A percentile compares a stretch with the other conserved stretches of the same genome.
phyloP scores from a whole-genome alignment of 2,888 invertebrate genomes.

The Dascillus cervinus region DNA sequence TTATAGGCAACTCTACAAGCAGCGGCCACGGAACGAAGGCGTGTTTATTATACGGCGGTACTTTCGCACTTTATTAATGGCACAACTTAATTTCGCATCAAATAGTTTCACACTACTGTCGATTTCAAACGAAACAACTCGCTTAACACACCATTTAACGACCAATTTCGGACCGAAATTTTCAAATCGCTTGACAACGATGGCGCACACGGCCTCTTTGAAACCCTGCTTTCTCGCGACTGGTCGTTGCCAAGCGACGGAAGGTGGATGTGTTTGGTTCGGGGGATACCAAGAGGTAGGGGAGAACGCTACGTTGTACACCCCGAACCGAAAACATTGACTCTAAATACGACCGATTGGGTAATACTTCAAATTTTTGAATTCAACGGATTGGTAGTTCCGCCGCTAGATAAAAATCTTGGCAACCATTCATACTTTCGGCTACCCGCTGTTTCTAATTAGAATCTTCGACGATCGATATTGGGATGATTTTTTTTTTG shows the following conservation, averaged over 20 bases:
- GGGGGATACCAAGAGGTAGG: conserved; percentile 16
- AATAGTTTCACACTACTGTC: conserved; percentile 9
- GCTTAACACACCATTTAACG: not conserved
- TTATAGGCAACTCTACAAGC: conserved; percentile 17
- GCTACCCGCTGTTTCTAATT: no score
- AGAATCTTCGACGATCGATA: no score
- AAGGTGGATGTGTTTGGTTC: conserved; percentile 15
- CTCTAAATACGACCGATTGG: not conserved
- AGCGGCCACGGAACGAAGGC: conserved; percentile 10
- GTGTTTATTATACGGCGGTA: conserved; percentile 11
- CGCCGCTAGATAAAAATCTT: no score
- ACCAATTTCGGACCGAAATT: not conserved
- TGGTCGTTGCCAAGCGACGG: conserved; percentile 18
- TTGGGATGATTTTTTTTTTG: no score
- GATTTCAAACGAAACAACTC: not conserved
- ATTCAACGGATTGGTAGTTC: no score
- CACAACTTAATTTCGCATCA: conserved; percentile 2
- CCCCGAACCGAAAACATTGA: not conserved
- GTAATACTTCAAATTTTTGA: no score
- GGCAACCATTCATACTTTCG: no score
- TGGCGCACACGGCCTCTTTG: not conserved
- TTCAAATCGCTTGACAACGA: no score
- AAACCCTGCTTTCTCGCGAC: conserved; percentile 11
- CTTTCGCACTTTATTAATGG: conserved; percentile 5
- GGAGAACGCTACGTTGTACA: conserved; percentile 13